Base-by-base conservation (phyloP, 2,113 vertebrate species). In the Apeltes quadracus region DNA sequence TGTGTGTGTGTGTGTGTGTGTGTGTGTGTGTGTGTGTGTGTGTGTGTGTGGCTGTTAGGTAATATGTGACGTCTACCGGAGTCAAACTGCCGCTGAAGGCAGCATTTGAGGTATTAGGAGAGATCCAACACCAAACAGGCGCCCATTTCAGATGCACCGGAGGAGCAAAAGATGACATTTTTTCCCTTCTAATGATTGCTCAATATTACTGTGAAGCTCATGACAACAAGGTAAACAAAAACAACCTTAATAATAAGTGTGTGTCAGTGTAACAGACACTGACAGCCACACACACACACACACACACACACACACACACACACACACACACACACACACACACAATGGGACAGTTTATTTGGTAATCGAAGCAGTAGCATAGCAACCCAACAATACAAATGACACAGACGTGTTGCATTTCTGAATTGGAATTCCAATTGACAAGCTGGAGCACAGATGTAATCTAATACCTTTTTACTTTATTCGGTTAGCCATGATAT, bases 181-280 rank as follows among this genome's bases (percentile, higher is more conserved):
- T 25, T 77, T 75, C 50, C 23, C 20, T 41, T 65, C 20, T 73
- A 58, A 61, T 36, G 39, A 57, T 70, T 61, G 69, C 75, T 76
- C 66, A 69, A 23, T 64, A 70, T 82, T 50, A 51, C 51, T 36
- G 69, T 59, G 72, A 81, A 69, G 71, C 69, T 84, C 87, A 87
- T 90, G 88, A 87, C 88, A 87, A 90, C 89, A 73, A 54, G 59
- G 80, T 81, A 84, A 89, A 90, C 87, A 87, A 61, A 83, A 83
- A 75, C 75, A 87, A 58, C 27, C 7, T 16, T 59, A 34, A 80
- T 55, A 51, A 46, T 57, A 18, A 46, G 34, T 63, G 58, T 78
- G 55, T 46, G 18, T 48, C 13, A 23, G 15, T n/a, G n/a, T 15
- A 39, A 43, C 54, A 67, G 39, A 50, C 15, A 72, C 5, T 65